phyloP scores from a whole-genome alignment of 1,140 invertebrate species.

The Drosophila baimaii region DNA sequence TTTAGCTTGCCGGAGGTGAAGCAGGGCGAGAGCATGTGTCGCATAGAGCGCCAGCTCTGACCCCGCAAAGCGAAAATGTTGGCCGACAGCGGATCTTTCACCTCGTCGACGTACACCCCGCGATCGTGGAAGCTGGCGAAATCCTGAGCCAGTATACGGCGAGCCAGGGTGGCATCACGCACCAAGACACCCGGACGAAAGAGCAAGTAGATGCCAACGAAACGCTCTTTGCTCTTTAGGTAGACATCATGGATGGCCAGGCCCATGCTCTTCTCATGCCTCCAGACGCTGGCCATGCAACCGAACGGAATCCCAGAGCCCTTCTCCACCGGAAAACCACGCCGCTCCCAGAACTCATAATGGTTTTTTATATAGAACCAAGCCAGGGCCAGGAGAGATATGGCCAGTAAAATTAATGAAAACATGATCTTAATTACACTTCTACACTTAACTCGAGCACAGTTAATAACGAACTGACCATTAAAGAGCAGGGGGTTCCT shows the following conservation, averaged over 20 bases:
- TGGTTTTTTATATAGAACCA: constrained; percentile 61
- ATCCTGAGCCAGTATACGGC: constrained; percentile 84
- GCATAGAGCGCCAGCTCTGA: no score
- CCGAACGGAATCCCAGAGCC: constrained; percentile 65
- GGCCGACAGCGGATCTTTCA: no score
- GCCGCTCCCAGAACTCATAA: constrained; percentile 64
- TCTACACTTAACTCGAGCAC: constrained; percentile 20
- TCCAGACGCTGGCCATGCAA: constrained; percentile 53
- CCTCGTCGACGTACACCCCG: no score
- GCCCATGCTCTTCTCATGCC: constrained; percentile 63
- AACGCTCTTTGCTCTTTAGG: constrained; percentile 51
- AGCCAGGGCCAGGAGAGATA: constrained; percentile 38
- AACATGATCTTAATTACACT: no score
- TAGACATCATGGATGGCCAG: constrained; percentile 68
- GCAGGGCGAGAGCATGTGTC: no score
- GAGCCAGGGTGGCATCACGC: constrained; percentile 84
- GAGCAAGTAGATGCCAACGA: constrained; percentile 74
- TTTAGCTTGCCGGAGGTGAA: no score
- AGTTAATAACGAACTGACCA: constrained; percentile 4
- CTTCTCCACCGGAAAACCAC: constrained; percentile 55
- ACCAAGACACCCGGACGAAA: constrained; percentile 84
- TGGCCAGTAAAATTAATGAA: constrained; percentile 31
- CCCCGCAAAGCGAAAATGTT: no score
- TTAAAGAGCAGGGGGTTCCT: background rate
- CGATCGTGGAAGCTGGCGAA: constrained; percentile 84